Percentiles rank a stretch among this genome's conserved stretches.
phyloP scores from a whole-genome alignment of 1,140 invertebrate species.

The Meteorus sp. region DNA sequence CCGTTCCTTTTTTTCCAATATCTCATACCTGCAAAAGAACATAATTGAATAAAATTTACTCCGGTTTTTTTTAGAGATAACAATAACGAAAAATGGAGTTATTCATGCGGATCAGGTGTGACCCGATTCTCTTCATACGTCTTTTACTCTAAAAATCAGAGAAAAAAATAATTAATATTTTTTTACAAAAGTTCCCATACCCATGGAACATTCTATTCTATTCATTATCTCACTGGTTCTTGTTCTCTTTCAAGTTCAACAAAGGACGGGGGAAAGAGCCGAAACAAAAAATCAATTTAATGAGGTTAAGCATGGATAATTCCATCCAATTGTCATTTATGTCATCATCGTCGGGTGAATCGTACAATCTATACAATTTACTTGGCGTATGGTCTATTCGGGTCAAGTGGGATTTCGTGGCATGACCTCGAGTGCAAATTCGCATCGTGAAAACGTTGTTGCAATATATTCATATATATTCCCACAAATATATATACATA shows the following conservation, averaged over 20 bases:
- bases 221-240: too few relatives aligned
- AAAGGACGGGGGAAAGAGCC: too few relatives aligned
- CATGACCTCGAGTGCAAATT: conserved; percentile 2
- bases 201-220: too few relatives aligned
- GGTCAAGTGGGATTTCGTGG: conserved; percentile 8
- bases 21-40: too few relatives aligned
- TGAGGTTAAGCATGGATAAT: too few relatives aligned
- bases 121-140: too few relatives aligned
- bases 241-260: too few relatives aligned
- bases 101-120: background rate
- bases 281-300: too few relatives aligned
- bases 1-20: background rate
- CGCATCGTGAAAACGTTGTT: background rate
- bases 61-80: background rate
- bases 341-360: background rate
- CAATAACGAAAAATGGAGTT: conserved; percentile 11
- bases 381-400: background rate
- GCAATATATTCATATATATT: background rate
- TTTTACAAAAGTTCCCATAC: too few relatives aligned
- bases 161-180: too few relatives aligned
- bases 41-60: background rate
- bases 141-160: background rate
- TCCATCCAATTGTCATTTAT: background rate
- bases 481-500: background rate
- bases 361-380: background rate